A percentile compares a stretch with the other conserved stretches of the same genome.
Conservation (phyloP, 2,113 vertebrate genomes). For the Petrocephalus zakoni region DNA sequence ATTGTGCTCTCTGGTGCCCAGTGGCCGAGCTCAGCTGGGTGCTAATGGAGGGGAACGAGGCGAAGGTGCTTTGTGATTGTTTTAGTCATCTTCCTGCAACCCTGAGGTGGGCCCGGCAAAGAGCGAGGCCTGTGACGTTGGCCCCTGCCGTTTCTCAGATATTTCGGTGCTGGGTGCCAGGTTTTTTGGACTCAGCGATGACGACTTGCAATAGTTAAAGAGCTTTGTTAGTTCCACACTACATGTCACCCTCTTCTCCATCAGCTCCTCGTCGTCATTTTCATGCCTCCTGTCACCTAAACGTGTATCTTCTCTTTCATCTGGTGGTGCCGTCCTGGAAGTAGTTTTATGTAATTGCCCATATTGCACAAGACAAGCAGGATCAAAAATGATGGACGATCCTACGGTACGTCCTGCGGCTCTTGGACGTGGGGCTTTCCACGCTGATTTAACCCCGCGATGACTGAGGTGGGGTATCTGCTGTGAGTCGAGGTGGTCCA, state of each 20-base stretch:
- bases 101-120: not conserved
- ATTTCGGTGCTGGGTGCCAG: not conserved
- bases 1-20: not conserved
- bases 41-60: not conserved
- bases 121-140: not conserved
- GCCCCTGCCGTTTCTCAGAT: not conserved
- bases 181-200: not conserved
- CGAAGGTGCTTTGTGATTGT: not conserved
- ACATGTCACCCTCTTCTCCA: not conserved
- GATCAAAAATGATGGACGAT: not conserved
- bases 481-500: not conserved
- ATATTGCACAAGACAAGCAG: not conserved
- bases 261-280: not conserved
- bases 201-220: not conserved
- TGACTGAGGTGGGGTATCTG: not conserved
- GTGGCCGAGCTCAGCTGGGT: not conserved
- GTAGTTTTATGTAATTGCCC: not conserved
- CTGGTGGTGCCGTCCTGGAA: not conserved
- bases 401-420: not conserved
- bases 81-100: not conserved
- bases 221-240: not conserved
- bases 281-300: not conserved
- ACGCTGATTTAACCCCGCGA: not conserved
- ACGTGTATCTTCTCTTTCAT: not conserved
- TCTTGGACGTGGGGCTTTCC: not conserved